phyloP scores from a whole-genome alignment of 2,113 vertebrate genomes.

The Eretmochelys imbricata region DNA sequence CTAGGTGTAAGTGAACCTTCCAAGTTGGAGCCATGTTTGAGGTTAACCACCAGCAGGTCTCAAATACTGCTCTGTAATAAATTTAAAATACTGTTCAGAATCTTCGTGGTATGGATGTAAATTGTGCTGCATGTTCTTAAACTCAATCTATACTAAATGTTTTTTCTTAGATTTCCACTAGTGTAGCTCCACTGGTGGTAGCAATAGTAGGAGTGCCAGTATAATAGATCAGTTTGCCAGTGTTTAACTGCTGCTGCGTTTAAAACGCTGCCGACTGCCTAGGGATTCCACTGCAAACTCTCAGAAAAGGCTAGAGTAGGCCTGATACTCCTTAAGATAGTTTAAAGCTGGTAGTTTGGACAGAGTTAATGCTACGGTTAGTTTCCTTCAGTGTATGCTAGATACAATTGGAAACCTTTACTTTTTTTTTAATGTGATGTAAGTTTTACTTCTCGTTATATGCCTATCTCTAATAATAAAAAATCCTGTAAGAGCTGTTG shows the following conservation, averaged over 20 bases:
- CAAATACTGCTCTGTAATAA: background rate
- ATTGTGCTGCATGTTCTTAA: background rate
- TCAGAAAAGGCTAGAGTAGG: background rate
- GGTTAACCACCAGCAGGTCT: background rate
- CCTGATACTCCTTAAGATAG: background rate
- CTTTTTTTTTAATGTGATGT: background rate
- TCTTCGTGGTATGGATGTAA: background rate
- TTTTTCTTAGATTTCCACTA: background rate
- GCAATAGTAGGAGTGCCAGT: background rate
- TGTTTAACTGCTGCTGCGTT: background rate
- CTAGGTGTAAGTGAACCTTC: background rate
- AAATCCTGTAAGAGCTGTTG: background rate
- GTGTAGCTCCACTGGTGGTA: background rate
- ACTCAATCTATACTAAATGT: background rate
- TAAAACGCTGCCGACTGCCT: background rate
- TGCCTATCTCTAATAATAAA: background rate
- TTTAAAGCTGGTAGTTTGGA: background rate
- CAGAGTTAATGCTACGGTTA: background rate
- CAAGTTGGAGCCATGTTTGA: background rate
- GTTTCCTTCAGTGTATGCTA: background rate
- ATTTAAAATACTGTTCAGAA: background rate
- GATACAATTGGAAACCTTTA: background rate
- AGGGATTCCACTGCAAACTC: background rate
- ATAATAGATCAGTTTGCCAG: background rate
- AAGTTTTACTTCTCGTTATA: background rate